Evolutionary conservation across 2,888 invertebrate species (phyloP), one percentile per base, ranked within the genome.

Genomic region (Morpho helenor): DNA sequence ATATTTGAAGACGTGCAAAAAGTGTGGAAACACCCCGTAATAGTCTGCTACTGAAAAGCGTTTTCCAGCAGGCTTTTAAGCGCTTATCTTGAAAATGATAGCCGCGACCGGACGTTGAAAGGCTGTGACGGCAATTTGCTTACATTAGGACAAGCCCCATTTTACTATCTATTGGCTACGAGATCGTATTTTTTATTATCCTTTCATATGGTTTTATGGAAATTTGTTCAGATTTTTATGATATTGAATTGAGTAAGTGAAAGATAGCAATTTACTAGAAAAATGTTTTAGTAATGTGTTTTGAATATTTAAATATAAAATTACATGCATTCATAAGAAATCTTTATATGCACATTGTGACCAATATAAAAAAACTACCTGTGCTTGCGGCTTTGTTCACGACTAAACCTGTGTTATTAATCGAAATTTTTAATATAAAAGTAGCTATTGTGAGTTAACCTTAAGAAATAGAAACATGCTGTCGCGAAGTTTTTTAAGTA

Each of bases 11-110:
- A 67, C 71, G 75, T 81, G 80, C 75, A 83, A 87, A 86, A 85
- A 84, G 78, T 83, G 76, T 73, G 74, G 75, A 73, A 79, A 75
- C 75, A 77, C 74, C 68, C 76, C 65, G 81, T 84, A 86, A 84
- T 82, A 85, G 82, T 80, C 76, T 72, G 77, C 76, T 75, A 77
- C 82, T 87, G 84, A 87, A 55, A 87, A 88, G 84, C 87, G 82
- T 78, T 88, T 83, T 85, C 79, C 82, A 76, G 80, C 80, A 82
- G 79, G 90, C 90, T 89, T 89, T 89, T 89, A 88, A 89, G 86
- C 87, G 89, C 88, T 89, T 87, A 89, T 89, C 90, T 87, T 87
- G 84, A 77, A 80, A 87, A 87, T 87, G 90, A 89, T 89, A 88
- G 87, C 84, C 83, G 79, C 77, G 80, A 77, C 87, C 86, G 87